Evolutionary conservation across 2,888 invertebrate species (phyloP).

Genomic region (Phalera bucephala): DNA sequence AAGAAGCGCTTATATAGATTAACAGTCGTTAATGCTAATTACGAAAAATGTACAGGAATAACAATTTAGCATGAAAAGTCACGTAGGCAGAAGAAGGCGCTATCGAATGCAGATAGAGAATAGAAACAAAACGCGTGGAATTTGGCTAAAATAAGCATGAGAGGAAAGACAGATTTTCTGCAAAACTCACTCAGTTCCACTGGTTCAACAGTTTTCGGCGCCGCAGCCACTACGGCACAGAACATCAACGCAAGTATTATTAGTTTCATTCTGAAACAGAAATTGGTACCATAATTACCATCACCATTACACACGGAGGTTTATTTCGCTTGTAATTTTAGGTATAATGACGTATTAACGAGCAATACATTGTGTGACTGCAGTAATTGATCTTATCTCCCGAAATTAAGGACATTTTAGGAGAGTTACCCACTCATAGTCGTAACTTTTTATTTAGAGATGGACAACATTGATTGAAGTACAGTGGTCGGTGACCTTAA

Average conservation of each 20-base stretch:
- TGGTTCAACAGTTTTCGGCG: conserved; percentile 36
- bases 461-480: not conserved
- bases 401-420: not conserved
- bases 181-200: conserved; percentile 25
- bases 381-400: not conserved
- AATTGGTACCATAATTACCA: not conserved
- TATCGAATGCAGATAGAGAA: too few species aligned
- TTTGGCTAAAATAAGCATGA: too few species aligned
- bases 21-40: too few species aligned
- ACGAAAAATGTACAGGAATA: too few species aligned
- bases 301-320: not conserved
- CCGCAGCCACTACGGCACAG: conserved; percentile 52
- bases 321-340: too few species aligned
- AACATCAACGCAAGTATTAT: conserved; percentile 48
- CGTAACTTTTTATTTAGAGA: not conserved
- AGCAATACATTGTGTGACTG: not conserved
- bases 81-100: too few species aligned
- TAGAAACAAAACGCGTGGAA: too few species aligned
- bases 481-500: not conserved
- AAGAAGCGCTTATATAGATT: too few species aligned
- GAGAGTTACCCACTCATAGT: too few species aligned
- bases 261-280: conserved; percentile 60
- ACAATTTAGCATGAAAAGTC: too few species aligned
- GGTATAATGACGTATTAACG: not conserved
- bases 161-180: too few species aligned